These are phyloP conservation scores for Orestias chungarensis DNA, from an alignment of 2,797 vertebrate genomes.

Conservation along the genomic window DNA sequence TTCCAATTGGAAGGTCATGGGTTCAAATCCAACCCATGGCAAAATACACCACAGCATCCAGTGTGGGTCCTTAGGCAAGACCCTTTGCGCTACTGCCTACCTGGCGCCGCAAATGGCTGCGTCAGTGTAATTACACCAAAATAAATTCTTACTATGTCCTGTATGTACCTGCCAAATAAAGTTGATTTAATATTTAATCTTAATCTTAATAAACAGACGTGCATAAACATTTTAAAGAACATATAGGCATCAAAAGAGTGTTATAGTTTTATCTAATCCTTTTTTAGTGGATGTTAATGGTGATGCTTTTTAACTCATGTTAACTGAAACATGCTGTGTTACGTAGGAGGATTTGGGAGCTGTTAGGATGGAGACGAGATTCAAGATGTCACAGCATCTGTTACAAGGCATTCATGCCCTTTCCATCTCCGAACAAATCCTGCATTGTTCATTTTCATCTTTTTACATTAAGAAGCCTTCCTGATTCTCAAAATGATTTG, in stretches of 20 bases:
- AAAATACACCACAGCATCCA: no score
- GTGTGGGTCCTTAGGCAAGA: no score
- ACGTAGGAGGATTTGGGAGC: constrained; percentile 32
- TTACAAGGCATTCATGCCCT: constrained; percentile 18
- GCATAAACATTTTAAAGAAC: background rate
- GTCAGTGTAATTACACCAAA: no score
- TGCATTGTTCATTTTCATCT: constrained; percentile 13
- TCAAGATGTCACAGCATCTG: constrained; percentile 44
- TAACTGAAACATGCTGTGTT: constrained; percentile 9
- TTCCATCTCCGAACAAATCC: background rate
- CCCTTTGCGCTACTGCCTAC: no score
- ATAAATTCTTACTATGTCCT: no score
- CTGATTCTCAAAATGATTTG: background rate
- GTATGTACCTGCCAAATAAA: no score
- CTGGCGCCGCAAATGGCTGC: no score
- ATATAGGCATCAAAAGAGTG: background rate
- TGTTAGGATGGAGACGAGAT: constrained; percentile 34
- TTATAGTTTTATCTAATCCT: constrained; percentile 13
- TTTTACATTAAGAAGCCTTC: constrained; percentile 13
- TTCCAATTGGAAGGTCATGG: no score
- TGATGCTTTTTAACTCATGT: constrained; percentile 1
- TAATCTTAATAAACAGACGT: no score
- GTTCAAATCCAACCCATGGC: no score
- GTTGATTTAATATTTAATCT: no score
- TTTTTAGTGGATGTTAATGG: constrained; percentile 9